Evolutionary conservation across 2,888 invertebrate genomes (phyloP).

Genomic region (Yponomeuta plumbellus): DNA sequence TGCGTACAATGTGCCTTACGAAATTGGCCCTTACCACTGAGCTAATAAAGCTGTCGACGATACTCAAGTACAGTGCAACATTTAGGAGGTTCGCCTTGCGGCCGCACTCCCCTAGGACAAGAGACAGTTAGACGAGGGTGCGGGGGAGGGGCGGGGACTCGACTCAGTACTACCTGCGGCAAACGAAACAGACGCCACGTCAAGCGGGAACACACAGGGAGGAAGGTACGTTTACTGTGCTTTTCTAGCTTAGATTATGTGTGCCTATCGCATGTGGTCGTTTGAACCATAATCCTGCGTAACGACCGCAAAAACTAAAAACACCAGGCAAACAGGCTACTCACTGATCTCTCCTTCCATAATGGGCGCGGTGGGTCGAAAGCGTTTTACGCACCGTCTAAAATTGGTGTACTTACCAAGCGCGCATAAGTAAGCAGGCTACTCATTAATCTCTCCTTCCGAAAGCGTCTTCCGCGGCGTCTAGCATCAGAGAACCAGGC

Average conservation of each 20-base stretch:
- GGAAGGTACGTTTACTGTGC: neutral
- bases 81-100: neutral
- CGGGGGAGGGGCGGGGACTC: neutral
- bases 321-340: neutral
- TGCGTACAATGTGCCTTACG: too few relatives aligned
- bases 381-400: too few relatives aligned
- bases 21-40: too few relatives aligned
- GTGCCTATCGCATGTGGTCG: too few relatives aligned
- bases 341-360: too few relatives aligned
- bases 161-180: neutral
- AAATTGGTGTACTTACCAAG: neutral
- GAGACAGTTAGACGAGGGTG: neutral
- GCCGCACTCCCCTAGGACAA: neutral
- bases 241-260: neutral
- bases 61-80: neutral
- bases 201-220: neutral
- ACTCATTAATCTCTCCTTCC: neutral
- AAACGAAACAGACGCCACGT: slow-evolving; percentile 1
- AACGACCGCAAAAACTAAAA: too few relatives aligned
- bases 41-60: neutral
- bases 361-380: too few relatives aligned
- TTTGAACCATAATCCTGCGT: too few relatives aligned
- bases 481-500: neutral
- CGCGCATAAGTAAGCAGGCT: neutral
- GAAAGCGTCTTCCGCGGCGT: neutral